Evolutionary conservation across 1,140 invertebrate genomes (phyloP), one percentile per base, ranked within the genome.

Genomic region (Ooceraea biroi): DNA sequence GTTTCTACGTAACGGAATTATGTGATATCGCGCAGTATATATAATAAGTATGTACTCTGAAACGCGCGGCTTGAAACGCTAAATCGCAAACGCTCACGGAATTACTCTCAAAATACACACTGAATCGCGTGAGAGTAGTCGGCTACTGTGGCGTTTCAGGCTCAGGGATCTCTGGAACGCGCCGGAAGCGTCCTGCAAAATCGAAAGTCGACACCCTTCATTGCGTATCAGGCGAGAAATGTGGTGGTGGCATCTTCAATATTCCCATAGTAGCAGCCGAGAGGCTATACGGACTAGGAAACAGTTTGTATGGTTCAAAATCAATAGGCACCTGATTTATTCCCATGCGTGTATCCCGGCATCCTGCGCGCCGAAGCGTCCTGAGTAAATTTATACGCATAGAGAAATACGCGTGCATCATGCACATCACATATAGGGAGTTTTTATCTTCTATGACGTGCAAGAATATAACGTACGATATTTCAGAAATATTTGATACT

Each of bases 281-380:
- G 58, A 83, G 52, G 78, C 44, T 60, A 52, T 60, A 52, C 78
- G 22, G 27, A 50, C 41, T 71, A 68, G 66, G 82, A 86, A 90
- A 91, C 85, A 90, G 89, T 90, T 91, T 91, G 89, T 85, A 88
- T 83, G 82, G 90, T 84, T 88, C 88, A 88, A 91, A 84, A 91
- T 91, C 90, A 91, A 91, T 91, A 91, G 85, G 73, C 83, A 78
- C 85, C 88, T 90, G 90, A 90, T 91, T 91, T 91, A 90, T 90
- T 91, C 88, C 89, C 87, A 83, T 88, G 69, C 52, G 80, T 55
- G 69, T 36, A 61, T 25, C 55, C 14, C 52, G 69, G 57, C 61
- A 65, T 85, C 22, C 84, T 68, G 52, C 71, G 46, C 80, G 80
- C 25, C 58, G 66, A 71, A 78, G 66, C 73, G 44, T 44, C 27